Evolutionary conservation across 2,113 vertebrate species (phyloP), one percentile per base, ranked within the genome.

Genomic region (Poecilia latipinna): DNA sequence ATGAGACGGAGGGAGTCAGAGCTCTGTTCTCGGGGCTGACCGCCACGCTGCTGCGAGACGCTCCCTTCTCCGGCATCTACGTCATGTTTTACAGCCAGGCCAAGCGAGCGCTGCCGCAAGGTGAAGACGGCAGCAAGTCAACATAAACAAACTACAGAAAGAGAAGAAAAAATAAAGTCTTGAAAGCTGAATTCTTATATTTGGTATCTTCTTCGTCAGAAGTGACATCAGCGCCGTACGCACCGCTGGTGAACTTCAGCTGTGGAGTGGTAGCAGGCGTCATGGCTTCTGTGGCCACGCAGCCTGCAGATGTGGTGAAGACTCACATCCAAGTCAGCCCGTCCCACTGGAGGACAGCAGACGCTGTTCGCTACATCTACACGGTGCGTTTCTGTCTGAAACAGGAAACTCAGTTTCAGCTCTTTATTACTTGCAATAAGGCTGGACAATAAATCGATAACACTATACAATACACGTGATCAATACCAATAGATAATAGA

Each of bases 41-140:
- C 0, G 97, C 97, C 2, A 99, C 98, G 0, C 93, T 99, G 71
- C 95, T 99, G 22, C 92, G 98, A 12, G 98, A 99, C 0, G 97
- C 97, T 0, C 98, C 98, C 0, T 99, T 99, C 84, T 99, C 98
- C 0, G 98, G 98, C 68, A 97, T 99, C 89, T 99, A 99, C 76
- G 93, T 99, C 88, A 99, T 99, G 97, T 97, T 99, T 90, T 99
- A 99, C 90, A 97, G 94, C 17, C 97, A 99, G 92, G 93, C 96
- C 88, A 98, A 96, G 93, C 94, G 78, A 35, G 24, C 94, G 1
- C 83, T 95, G 22, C 94, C 87, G 82, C 93, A 64, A 89, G 97
- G 94, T 97, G 88, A 76, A 91, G 70, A 10, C 72, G 0, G 1
- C 17, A 4, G 15, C 26, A 22, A 17, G 4, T 65, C 17, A 33